Evolutionary conservation across 2,113 vertebrate genomes (phyloP).

Genomic region (Cettia cetti): DNA sequence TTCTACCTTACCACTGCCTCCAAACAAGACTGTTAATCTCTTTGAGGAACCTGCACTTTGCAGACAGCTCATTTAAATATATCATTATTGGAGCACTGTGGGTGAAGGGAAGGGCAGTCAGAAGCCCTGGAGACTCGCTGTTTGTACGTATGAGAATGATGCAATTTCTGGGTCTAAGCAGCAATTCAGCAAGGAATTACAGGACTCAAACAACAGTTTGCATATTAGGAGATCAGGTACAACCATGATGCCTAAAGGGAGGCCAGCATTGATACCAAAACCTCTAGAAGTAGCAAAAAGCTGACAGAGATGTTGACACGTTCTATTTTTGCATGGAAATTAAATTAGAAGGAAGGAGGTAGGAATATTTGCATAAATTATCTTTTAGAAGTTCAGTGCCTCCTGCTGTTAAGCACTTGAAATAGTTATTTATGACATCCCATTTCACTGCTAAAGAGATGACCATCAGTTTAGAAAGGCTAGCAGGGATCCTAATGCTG

Average conservation of each 20-base stretch:
- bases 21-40: constrained; percentile 55
- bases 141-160: constrained; percentile 78
- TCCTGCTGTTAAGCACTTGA: background rate
- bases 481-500: background rate
- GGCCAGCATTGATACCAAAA: background rate
- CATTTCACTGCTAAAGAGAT: background rate
- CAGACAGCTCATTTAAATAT: constrained; percentile 73
- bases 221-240: constrained; percentile 28
- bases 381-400: background rate
- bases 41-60: constrained; percentile 44
- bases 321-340: background rate
- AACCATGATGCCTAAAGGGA: background rate
- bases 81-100: constrained; percentile 68
- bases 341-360: background rate
- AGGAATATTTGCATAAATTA: background rate
- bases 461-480: background rate
- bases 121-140: constrained; percentile 75
- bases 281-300: background rate
- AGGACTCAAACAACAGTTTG: constrained; percentile 60
- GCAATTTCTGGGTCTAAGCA: constrained; percentile 75
- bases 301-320: background rate
- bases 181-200: constrained; percentile 73
- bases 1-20: constrained; percentile 46
- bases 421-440: background rate
- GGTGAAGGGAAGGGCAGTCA: constrained; percentile 68